These are phyloP conservation scores for Sinopyrophorus schimmeli DNA, from an alignment of 2,888 invertebrate species.

Conservation along the genomic window DNA sequence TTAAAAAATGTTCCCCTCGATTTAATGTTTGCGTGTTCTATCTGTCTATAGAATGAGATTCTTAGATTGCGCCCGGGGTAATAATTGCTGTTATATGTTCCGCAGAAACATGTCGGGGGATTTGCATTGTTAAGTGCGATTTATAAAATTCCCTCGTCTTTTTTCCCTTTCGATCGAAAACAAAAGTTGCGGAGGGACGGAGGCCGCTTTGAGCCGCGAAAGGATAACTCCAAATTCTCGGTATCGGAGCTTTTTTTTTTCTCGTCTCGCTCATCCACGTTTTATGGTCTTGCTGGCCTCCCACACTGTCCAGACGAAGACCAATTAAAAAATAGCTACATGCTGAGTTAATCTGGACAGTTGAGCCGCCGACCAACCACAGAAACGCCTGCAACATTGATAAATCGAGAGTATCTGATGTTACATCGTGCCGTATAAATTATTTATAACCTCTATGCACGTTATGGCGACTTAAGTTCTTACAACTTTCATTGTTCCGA, in stretches of 20 bases:
- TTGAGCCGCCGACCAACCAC: constrained; percentile 50
- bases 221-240: constrained; percentile 17
- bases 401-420: constrained; percentile 41
- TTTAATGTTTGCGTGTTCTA: constrained; percentile 50
- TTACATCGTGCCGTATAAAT: constrained; percentile 13
- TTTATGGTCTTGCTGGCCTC: constrained; percentile 35
- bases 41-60: constrained; percentile 31
- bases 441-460: constrained; percentile 5
- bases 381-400: constrained; percentile 41
- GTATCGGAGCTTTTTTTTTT: constrained; percentile 7
- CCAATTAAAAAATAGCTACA: constrained; percentile 56
- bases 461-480: constrained; percentile 8
- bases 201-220: too few species aligned
- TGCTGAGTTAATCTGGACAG: constrained; percentile 47
- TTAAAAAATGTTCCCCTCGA: constrained; percentile 46
- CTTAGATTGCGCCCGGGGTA: constrained; percentile 14
- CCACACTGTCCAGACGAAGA: constrained; percentile 43
- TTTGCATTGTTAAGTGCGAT: constrained; percentile 18
- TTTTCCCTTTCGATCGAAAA: too few species aligned
- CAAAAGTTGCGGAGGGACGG: too few species aligned
- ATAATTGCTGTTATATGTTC: constrained; percentile 18
- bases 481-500: too few species aligned
- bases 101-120: constrained; percentile 15
- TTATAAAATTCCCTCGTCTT: neutral
- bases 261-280: constrained; percentile 20